These are phyloP conservation scores for Eugnorisma glareosa DNA, from an alignment of 2,888 invertebrate genomes.

Conservation along the genomic window DNA sequence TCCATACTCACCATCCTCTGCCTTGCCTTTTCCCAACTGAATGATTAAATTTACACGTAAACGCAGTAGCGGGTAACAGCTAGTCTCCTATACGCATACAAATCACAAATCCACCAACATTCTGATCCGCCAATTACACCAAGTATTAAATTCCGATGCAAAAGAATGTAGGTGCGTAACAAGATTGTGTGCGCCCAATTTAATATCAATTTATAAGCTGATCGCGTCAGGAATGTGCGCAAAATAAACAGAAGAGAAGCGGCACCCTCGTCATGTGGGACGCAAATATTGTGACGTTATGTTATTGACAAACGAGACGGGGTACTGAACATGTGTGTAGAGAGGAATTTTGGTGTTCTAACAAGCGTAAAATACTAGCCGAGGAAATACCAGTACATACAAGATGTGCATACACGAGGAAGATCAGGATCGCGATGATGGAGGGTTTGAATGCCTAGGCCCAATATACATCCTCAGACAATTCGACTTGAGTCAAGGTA, in stretches of 20 bases:
- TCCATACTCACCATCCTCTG: not conserved
- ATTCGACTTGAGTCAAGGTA: not conserved
- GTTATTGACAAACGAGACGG: constrained; percentile 51
- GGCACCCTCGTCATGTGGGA: constrained; percentile 54
- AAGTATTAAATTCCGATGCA: constrained; percentile 44
- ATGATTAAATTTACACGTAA: not conserved
- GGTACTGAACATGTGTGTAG: not conserved
- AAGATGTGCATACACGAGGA: not conserved
- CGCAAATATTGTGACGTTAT: constrained; percentile 45
- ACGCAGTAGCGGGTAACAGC: not conserved
- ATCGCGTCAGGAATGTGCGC: constrained; percentile 38
- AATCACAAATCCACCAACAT: constrained; percentile 8
- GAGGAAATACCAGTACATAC: not conserved
- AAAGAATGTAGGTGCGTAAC: constrained; percentile 33
- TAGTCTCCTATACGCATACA: not conserved
- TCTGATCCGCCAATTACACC: constrained; percentile 21
- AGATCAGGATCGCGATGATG: not conserved
- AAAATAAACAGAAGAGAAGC: constrained; percentile 46
- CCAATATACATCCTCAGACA: not conserved
- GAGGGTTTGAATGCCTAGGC: not conserved
- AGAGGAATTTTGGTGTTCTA: not conserved
- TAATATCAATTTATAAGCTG: constrained; percentile 58
- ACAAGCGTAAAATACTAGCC: not conserved
- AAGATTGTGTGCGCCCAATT: constrained; percentile 47
- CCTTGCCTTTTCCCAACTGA: not conserved